Evolutionary conservation across 2,797 vertebrate genomes (phyloP), one percentile per base, ranked within the genome.

Genomic region (Margarornis squamiger): DNA sequence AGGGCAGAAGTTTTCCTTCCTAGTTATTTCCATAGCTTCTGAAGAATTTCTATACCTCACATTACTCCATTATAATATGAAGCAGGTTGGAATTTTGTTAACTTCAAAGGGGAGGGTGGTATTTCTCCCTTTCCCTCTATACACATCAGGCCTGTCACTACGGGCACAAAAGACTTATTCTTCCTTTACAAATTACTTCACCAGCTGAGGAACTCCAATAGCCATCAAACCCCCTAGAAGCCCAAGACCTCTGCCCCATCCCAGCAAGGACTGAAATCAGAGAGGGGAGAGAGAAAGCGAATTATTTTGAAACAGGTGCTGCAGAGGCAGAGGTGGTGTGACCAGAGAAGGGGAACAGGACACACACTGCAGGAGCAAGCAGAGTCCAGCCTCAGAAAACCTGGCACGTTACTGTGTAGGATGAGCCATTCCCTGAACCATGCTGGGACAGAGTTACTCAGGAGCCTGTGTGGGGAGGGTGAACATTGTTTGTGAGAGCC

Each of bases 131-230:
- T 62, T 34, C 22, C 66, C 36, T 39, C 32, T 59, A 12, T 15
- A 86, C 20, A 54, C 29, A 29, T 39, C 55, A 63, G 61, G 26
- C 67, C 66, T 76, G 43, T 49, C 49, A 71, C 46, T 74, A 16
- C 77, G 93, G 66, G 73, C 78, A 87, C 81, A 92, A 92, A 96
- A 63, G 84, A 94, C 90, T 94, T 95, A 91, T 95, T 95, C 74
- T 95, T 89, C 41, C 59, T 75, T 74, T 63, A 86, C 54, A 88
- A 92, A 95, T 94, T 83, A 91, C 86, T 95, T 95, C 93, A 93
- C 94, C 91, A 86, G 65, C 70, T 86, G 51, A 94, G 68, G 51
- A 84, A 63, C 61, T 41, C 36, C 43, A 92, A 81, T 65, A 80
- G 32, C 67, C 86, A 82, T 63, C 92, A 95, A 90, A 54, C 6